Evolutionary conservation across 1,140 invertebrate species (phyloP), one percentile per base, ranked within the genome.

Genomic region (Conopomorpha cramerella): DNA sequence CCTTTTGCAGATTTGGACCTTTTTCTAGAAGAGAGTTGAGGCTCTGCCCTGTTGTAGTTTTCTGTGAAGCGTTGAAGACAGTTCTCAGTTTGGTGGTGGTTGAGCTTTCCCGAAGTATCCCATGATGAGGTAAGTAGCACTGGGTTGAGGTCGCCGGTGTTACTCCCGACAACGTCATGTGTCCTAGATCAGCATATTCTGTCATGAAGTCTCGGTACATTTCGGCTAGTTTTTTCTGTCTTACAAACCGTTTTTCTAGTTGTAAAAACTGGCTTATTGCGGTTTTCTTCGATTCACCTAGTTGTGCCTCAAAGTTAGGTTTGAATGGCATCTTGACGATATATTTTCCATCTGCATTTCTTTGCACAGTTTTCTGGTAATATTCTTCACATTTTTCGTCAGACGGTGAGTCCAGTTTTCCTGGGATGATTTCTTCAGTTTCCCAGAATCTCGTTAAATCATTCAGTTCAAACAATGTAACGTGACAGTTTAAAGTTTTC

Each of bases 361-460:
- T 11, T 30, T 34, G n/a, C 2, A 28, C 26, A 1, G 42, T 49
- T 35, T 35, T 8, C 1, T 17, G 6, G 19, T 45, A 49, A 28
- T 26, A 38, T 16, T 33, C 8, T 36, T 43, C 40, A 35, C 46
- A 49, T 3, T 32, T 16, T 13, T 42, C 36, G 3, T 46, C 39
- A 7, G 11, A 13, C 8, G 17, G 6, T 1, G 28, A 33, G 8
- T 44, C 34, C 4, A n/a, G n/a, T n/a, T n/a, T n/a, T n/a, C n/a
- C n/a, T n/a, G n/a, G n/a, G n/a, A n/a, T n/a, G n/a, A n/a, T n/a
- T n/a, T n/a, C n/a, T n/a, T n/a, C n/a, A n/a, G n/a, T n/a, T n/a
- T n/a, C n/a, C n/a, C n/a, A n/a, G n/a, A n/a, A n/a, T n/a, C n/a
- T n/a, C n/a, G n/a, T n/a, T n/a, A n/a, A n/a, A n/a, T n/a, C n/a